Percentiles rank a stretch among this genome's conserved stretches.
Conservation (phyloP, 2,888 invertebrate genomes). For the Hetaerina titia region DNA sequence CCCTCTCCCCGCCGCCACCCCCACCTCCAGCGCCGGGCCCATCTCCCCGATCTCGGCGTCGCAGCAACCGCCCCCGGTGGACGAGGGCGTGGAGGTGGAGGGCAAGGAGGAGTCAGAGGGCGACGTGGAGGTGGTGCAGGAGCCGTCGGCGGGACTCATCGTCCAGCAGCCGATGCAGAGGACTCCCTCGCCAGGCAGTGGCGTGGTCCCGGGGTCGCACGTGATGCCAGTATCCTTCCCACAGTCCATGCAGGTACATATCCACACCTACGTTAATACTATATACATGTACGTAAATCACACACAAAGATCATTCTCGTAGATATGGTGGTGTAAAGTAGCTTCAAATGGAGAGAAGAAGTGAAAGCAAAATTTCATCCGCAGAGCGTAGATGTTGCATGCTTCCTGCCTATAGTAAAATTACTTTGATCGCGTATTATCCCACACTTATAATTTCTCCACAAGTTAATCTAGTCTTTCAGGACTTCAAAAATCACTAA, state of each 20-base stretch:
- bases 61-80: background rate
- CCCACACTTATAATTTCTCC: too few relatives aligned
- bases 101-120: constrained; percentile 19
- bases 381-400: too few relatives aligned
- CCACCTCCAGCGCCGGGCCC: background rate
- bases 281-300: too few relatives aligned
- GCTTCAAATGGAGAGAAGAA: too few relatives aligned
- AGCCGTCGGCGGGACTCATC: background rate
- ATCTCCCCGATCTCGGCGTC: background rate
- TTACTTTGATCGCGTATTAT: too few relatives aligned
- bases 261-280: too few relatives aligned
- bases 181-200: constrained; percentile 17
- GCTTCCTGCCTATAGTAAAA: too few relatives aligned
- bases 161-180: constrained; percentile 32
- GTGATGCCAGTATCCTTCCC: constrained; percentile 20
- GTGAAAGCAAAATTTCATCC: too few relatives aligned
- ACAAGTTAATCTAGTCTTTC: too few relatives aligned
- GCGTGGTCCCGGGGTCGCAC: background rate
- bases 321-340: too few relatives aligned
- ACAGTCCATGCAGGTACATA: constrained; percentile 51
- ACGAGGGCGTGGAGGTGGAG: background rate
- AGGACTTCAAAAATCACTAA: too few relatives aligned
- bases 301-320: too few relatives aligned
- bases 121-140: constrained; percentile 47
- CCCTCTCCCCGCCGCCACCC: background rate